Evolutionary conservation across 1,140 invertebrate species (phyloP), one percentile per base, ranked within the genome.

Genomic region (Ceratina japonica): DNA sequence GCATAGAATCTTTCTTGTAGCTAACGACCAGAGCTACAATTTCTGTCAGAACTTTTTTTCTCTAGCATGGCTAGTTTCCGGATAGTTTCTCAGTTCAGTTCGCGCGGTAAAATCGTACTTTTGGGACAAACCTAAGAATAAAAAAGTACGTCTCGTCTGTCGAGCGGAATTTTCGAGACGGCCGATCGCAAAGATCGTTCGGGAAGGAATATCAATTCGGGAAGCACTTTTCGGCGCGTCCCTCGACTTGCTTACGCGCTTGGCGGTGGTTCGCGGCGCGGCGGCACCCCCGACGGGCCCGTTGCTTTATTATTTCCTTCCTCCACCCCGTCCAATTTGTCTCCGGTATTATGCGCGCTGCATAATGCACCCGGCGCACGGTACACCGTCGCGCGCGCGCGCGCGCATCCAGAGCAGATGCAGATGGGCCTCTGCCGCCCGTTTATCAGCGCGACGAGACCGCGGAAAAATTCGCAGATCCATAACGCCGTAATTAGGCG

Each of bases 271-370:
- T 75, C 58, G 73, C 49, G 49, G 44, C 68, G 31, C 73, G 24
- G 3, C 10, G 10, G 37, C 2, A 7, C 3, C 37, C 37, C 37
- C 37, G 24, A 5, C 52, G 51, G 18, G 16, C 27, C 44, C 15
- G 72, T 64, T 72, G 69, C 76, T 79, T 73, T 79, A 79, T 79
- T 73, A 74, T 79, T 79, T 79, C 52, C 70, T 79, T 79, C 51
- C 61, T 71, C 20, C 52, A 37, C 44, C n/a, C 15, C 68, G 49
- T 54, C 13, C 75, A 75, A 78, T 78, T 78, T 72, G 75, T 72
- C 68, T 72, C 15, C n/a, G 69, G 27, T 27, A 78, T 78, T 54
- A 72, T 72, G 69, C 69, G 31, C 8, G 75, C 18, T 68, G 58
- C 69, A 72, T 78, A 64, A 78, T 77, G 59, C 44, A 71, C 58